Evolutionary conservation across 2,888 invertebrate genomes (phyloP).

Genomic region (Drosophila nigricruria): DNA sequence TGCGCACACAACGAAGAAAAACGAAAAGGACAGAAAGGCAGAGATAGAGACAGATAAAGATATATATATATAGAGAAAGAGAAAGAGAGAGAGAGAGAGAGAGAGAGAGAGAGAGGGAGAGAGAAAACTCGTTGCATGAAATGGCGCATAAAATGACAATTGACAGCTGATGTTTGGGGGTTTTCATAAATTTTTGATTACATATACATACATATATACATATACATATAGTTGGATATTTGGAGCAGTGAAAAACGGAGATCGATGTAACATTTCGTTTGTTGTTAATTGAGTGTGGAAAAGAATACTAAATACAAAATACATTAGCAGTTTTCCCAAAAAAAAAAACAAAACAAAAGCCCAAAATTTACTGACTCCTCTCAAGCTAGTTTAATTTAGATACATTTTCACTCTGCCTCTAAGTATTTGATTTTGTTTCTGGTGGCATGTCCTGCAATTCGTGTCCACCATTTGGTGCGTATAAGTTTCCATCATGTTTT

Average conservation of each 20-base stretch:
- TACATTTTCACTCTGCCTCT: conserved; percentile 11
- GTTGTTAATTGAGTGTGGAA: conserved; percentile 29
- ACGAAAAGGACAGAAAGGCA: background rate
- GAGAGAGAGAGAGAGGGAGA: background rate
- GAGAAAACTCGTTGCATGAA: conserved; percentile 37
- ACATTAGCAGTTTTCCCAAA: conserved; percentile 28
- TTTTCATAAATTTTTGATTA: conserved; percentile 42
- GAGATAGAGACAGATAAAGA: background rate
- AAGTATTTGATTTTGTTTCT: background rate
- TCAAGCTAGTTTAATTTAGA: conserved; percentile 17
- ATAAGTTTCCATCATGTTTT: conserved; percentile 81
- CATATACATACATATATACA: background rate
- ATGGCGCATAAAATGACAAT: conserved; percentile 79
- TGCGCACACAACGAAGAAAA: conserved; percentile 8
- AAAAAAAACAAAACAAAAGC: conserved; percentile 18
- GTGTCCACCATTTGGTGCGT: conserved; percentile 56
- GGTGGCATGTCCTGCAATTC: conserved; percentile 61
- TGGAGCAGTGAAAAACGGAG: background rate
- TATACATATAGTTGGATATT: conserved; percentile 17
- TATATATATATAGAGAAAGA: background rate
- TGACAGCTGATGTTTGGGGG: conserved; percentile 70
- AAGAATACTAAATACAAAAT: conserved; percentile 18
- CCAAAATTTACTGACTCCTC: conserved; percentile 39
- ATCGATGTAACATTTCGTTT: conserved; percentile 69
- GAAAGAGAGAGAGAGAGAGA: background rate